Base-by-base conservation (phyloP, 2,113 vertebrate genomes). In the Gasterosteus nipponicus region DNA sequence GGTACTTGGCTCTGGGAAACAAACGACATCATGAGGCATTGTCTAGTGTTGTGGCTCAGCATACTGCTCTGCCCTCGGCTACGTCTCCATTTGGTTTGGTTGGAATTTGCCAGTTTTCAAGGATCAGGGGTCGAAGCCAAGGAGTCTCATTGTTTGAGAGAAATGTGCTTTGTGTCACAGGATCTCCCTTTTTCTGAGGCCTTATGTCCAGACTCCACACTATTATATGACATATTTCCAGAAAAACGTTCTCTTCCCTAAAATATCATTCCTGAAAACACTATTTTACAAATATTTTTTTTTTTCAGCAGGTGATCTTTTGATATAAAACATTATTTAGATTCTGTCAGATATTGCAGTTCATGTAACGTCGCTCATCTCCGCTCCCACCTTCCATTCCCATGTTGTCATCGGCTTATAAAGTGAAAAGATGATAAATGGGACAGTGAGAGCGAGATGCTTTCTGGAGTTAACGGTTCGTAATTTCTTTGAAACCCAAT, bases 401-500 rank as follows among this genome's bases (percentile, higher is more conserved):
- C 3, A 5, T 51, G 29, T 41, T 67, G 10, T 80, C 70, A 78
- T 3, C 64, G 72, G 60, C 69, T 79, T 79, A 51, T 57, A 60
- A 62, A n/a, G 26, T 44, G 60, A 54, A 79, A 65, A 69, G 35
- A 69, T 79, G 77, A 71, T 61, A 75, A 77, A 72, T 46, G 65
- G 47, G 42, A 62, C 77, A 68, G 69, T 77, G 72, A 46, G 63
- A 73, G 46, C 63, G 38, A 69, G 74, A 74, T 78, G 62, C 63
- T 81, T 77, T 76, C 65, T 58, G 57, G 41, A 83, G 75, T 81
- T 87, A 42, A 72, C 67, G 11, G 16, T 70, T 69, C 58, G 53
- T 84, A 77, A 87, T 88, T 87, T 41, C 22, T 69, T 72, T 82
- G 69, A 86, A 76, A 84, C 46, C 26, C 7, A n/a, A 79, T 70